Evolutionary conservation across 2,797 vertebrate species (phyloP), one percentile per base, ranked within the genome.

Genomic region (Catharus ustulatus): DNA sequence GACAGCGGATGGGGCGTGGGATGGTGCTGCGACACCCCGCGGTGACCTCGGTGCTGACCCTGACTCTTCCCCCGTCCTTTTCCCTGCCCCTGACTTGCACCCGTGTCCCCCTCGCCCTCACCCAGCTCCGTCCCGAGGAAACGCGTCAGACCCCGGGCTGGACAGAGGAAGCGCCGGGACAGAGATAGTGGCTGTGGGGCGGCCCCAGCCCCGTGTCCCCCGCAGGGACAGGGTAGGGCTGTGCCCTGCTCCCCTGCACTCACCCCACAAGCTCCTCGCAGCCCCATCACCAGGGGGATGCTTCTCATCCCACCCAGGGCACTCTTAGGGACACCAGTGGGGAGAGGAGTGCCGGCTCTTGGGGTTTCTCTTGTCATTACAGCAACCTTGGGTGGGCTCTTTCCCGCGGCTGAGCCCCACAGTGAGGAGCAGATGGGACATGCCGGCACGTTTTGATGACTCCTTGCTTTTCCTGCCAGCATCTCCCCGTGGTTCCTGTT

Each of bases 391-490:
- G 29, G 8, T 48, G 54, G 45, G 52, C 27, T 67, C 17, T 24
- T 62, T 49, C 43, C 43, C 18, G 1, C 1, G 3, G 11, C 48
- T 7, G 17, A 36, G 10, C 71, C 43, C n/a, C 51, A 2, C 48
- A 4, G 2, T 1, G 62, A 84, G 79, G 61, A 87, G 61, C 84
- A 68, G 66, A 51, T 27, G 87, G 49, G 74, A 23, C 38, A 23
- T 4, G 7, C 40, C 4, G 3, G 61, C 45, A 14, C 1, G 11
- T 72, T 90, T 20, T 36, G 54, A 24, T 76, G 78, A 34, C 46
- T 91, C 82, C 64, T 84, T 2, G 8, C 63, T 72, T 89, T 87
- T 94, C 89, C 89, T 79, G 84, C 66, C 89, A 36, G 83, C 62
- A 64, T 84, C 61, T 84, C 55, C 61, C 38, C 32, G 51, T 10